Evolutionary conservation across 2,113 vertebrate species (phyloP), one percentile per base, ranked within the genome.

Genomic region (Numida meleagris): DNA sequence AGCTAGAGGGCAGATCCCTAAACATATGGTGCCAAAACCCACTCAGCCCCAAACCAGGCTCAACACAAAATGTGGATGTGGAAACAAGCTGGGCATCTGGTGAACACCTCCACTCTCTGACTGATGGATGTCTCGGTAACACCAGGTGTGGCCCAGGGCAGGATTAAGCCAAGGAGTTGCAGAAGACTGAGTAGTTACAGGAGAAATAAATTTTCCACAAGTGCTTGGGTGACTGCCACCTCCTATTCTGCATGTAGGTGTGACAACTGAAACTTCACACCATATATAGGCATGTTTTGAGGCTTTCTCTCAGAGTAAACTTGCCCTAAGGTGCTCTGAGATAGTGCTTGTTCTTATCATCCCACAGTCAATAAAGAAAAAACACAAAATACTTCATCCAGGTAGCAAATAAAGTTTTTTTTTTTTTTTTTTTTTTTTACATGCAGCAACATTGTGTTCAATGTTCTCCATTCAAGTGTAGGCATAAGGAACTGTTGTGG

Each of bases 381-480:
- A 66, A 55, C 5, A 34, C 43, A 46, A 87, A 63, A 62, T 79
- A 36, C 27, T 68, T 90, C 38, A 62, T 51, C 19, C 19, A 57
- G 42, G 36, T 40, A 79, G 36, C 42, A 82, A 87, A 74, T n/a
- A 24, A 34, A 66, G 19, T 20, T 80, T 79, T 57, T 71, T 80
- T 79, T 57, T 71, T 80, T 79, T 57, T 71, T 80, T 79, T 57
- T 71, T n/a, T n/a, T n/a, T 80, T 79, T 57, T 71, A 31, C 7
- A 33, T 14, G 58, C 9, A 65, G n/a, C 9, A 55, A 5, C 53
- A 68, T 38, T 25, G 12, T 48, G 12, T 59, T 24, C 15, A 20
- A 17, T 36, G 21, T 14, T 68, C 29, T 58, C 43, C 23, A 58
- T 45, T 51, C 6, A 19, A 65, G 13, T 14, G 5, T 34, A 29